Conservation (phyloP, 2,797 vertebrate species). For the Acrossocheilus wenchowensis region DNA sequence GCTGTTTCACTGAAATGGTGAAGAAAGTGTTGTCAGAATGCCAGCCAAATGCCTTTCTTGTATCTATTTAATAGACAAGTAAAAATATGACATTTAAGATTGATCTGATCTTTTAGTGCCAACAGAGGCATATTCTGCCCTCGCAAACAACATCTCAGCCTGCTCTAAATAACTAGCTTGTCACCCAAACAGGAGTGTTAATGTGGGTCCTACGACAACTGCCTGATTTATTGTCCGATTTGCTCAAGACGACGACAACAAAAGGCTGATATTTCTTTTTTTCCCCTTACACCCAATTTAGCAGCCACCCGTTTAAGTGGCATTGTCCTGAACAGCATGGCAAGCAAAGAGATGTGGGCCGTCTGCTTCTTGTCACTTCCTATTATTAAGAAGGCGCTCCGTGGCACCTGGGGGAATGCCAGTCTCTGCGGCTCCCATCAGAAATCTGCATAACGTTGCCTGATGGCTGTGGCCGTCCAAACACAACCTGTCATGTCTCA, state of each 20-base stretch:
- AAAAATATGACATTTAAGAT: conserved; percentile 49
- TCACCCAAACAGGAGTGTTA: conserved; percentile 46
- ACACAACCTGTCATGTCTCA: conserved; percentile 59
- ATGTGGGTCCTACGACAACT: conserved; percentile 50
- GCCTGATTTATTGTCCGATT: conserved; percentile 54
- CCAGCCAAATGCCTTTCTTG: background rate
- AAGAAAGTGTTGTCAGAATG: conserved; percentile 14
- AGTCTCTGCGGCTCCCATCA: conserved; percentile 74
- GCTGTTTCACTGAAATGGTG: conserved; percentile 3
- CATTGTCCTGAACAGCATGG: conserved; percentile 78
- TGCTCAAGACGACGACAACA: conserved; percentile 64
- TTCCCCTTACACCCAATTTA: conserved; percentile 77
- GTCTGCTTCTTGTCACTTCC: conserved; percentile 86
- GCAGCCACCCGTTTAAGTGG: conserved; percentile 79
- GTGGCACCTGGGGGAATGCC: conserved; percentile 82
- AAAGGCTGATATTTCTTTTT: conserved; percentile 56
- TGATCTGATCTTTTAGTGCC: conserved; percentile 33
- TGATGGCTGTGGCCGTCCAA: conserved; percentile 73
- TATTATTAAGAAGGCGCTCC: conserved; percentile 81
- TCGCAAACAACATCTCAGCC: conserved; percentile 37
- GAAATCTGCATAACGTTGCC: conserved; percentile 79
- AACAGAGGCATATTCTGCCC: conserved; percentile 37
- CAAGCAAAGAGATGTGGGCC: conserved; percentile 81
- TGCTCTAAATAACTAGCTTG: conserved; percentile 50
- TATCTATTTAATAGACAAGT: conserved; percentile 35